A percentile compares a stretch with the other conserved stretches of the same genome.
phyloP scores from a whole-genome alignment of 2,113 vertebrate species.

The Neopipo cinnamomea region DNA sequence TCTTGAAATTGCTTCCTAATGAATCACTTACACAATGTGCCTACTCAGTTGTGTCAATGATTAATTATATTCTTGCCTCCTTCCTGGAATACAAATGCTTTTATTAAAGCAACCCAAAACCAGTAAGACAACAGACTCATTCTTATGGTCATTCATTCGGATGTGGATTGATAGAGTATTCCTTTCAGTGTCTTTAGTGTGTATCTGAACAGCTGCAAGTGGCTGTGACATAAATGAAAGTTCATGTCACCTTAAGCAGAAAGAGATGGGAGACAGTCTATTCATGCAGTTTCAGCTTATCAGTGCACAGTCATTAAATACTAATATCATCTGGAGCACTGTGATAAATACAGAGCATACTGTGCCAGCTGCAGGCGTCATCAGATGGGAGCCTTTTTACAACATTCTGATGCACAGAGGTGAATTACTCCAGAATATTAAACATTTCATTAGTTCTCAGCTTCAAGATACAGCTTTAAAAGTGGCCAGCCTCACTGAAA shows the following conservation, averaged over 20 bases:
- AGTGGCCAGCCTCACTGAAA: background rate
- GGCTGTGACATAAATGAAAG: slow-evolving; percentile 41
- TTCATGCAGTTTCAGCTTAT: slow-evolving; percentile 44
- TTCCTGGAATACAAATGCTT: slow-evolving; percentile 65
- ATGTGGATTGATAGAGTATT: slow-evolving; percentile 44
- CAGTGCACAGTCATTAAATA: slow-evolving; percentile 42
- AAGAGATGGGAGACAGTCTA: slow-evolving; percentile 26
- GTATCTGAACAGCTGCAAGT: slow-evolving; percentile 56
- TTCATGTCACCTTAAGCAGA: slow-evolving; percentile 43
- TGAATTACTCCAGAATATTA: slow-evolving; percentile 41
- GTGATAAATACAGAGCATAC: slow-evolving; percentile 14
- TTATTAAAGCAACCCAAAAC: slow-evolving; percentile 33
- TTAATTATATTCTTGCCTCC: slow-evolving; percentile 67
- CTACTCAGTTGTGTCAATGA: slow-evolving; percentile 68
- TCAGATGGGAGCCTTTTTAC: slow-evolving; percentile 36
- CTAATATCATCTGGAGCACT: slow-evolving; percentile 28
- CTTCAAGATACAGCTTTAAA: background rate
- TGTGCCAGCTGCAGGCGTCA: background rate
- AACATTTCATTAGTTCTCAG: slow-evolving; percentile 27
- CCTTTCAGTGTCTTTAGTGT: slow-evolving; percentile 26
- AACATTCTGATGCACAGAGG: background rate
- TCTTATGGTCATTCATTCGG: slow-evolving; percentile 21
- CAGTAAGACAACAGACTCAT: slow-evolving; percentile 54
- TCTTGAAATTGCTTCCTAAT: slow-evolving; percentile 61
- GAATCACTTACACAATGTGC: slow-evolving; percentile 45